phyloP scores from a whole-genome alignment of 2,888 invertebrate genomes.

The Tuta absoluta region DNA sequence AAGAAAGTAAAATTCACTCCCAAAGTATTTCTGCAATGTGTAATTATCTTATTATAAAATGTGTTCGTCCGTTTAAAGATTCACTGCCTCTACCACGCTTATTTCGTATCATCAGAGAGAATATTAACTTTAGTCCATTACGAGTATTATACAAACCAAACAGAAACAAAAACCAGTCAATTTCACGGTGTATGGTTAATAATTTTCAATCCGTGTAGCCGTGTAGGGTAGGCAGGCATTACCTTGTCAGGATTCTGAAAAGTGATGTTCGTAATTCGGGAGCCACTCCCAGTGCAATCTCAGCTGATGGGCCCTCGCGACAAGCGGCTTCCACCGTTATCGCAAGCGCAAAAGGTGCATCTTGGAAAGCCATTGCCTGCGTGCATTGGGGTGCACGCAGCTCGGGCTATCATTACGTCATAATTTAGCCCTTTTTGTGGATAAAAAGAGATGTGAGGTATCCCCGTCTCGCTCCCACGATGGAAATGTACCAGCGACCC shows the following conservation, averaged over 20 bases:
- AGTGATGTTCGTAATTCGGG: conserved; percentile 13
- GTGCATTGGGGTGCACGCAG: conserved; percentile 49
- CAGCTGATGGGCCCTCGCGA: background rate
- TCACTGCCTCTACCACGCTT: background rate
- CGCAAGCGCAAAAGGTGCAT: conserved; percentile 35
- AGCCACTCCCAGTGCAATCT: conserved; percentile 27
- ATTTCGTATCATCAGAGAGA: background rate
- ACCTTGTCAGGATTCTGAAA: background rate
- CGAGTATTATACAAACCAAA: background rate
- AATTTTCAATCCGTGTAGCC: background rate
- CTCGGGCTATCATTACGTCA: conserved; percentile 64
- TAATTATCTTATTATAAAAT: too few relatives aligned
- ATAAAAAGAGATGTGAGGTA: conserved; percentile 39
- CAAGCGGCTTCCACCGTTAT: conserved; percentile 40
- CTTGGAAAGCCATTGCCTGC: background rate
- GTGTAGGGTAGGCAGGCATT: background rate
- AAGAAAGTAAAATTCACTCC: too few relatives aligned
- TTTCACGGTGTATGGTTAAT: conserved; percentile 3
- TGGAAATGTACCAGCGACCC: conserved; percentile 45
- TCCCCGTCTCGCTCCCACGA: conserved; percentile 43
- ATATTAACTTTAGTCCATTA: background rate
- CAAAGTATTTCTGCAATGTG: too few relatives aligned
- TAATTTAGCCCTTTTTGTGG: conserved; percentile 61
- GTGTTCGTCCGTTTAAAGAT: too few relatives aligned
- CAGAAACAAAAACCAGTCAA: background rate